Evolutionary conservation across 2,797 vertebrate species (phyloP).

Genomic region (Premnoplex brunnescens): DNA sequence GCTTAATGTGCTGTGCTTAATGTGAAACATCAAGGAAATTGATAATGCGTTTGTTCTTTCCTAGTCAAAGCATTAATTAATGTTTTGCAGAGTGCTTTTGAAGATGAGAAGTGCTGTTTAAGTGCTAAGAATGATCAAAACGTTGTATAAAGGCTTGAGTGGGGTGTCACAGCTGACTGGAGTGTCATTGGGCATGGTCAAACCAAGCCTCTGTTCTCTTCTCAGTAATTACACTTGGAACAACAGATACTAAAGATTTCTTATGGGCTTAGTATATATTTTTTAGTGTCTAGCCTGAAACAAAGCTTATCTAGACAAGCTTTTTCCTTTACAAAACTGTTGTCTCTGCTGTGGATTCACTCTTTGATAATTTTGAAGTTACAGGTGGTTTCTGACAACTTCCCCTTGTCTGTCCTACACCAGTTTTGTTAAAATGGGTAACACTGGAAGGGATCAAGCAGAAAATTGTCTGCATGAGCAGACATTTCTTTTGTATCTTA

Average conservation of each 20-base stretch:
- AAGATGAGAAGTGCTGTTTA: neutral
- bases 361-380: neutral
- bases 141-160: neutral
- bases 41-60: slow-evolving; percentile 5
- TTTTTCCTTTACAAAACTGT: neutral
- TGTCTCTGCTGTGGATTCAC: neutral
- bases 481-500: neutral
- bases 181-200: neutral
- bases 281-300: neutral
- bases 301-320: neutral
- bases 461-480: neutral
- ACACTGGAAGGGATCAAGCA: neutral
- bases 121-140: slow-evolving; percentile 14
- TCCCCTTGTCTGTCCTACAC: neutral
- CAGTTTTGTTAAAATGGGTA: neutral
- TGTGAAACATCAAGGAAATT: neutral
- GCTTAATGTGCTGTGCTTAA: neutral
- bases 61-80: slow-evolving; percentile 17
- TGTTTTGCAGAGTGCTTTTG: slow-evolving; percentile 31
- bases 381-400: neutral
- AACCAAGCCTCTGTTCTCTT: neutral
- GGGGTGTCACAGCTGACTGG: neutral
- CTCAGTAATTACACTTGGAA: neutral
- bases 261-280: neutral
- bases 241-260: neutral